Base-by-base conservation (phyloP, 2,113 vertebrate genomes). In the Copsychus sechellarum region DNA sequence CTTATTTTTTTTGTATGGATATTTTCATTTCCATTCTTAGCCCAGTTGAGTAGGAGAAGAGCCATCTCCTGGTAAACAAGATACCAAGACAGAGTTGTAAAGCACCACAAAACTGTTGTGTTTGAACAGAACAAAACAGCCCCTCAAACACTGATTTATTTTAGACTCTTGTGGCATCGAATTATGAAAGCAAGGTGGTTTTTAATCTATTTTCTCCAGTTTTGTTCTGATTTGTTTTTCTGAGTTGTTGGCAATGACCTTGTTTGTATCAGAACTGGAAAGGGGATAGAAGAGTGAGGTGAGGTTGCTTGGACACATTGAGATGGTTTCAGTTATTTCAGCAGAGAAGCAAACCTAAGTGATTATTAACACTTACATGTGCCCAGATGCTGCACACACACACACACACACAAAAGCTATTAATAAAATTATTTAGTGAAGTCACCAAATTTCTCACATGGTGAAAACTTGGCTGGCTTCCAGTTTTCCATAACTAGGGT, bases 151-250 rank as follows among this genome's bases (percentile, higher is more conserved):
- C 40, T 95, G 69, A 86, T 83, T 88, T 92, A 90, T 93, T 96
- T 96, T 92, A 95, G 85, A 76, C 28, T 78, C 57, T 28, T 62
- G 54, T 72, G 90, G 79, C 19, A 48, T 86, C 0, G 0, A 84
- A 79, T 90, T 81, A 71, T 61, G 76, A 84, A 90, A 86, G 21
- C 12, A 45, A 90, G 65, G 45, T 83, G 70, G 21, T 34, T 93
- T 83, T 86, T 29, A 79, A 92, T 84, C 64, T 90, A 13, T 80
- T 93, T 96, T 45, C 40, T 93, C 51, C 13, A 40, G 74, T 90
- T 90, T 67, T 73, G 53, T 81, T 91, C 89, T 56, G 26, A 61
- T 92, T 90, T 90, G 47, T 81, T 95, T 92, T 81, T 66, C 64
- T 64, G 60, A 45, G 76, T 86, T 83, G 43, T 64, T 94, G 76